These are phyloP conservation scores for Lasaia peninsularis DNA, from an alignment of 1,140 invertebrate genomes.

Conservation along the genomic window DNA sequence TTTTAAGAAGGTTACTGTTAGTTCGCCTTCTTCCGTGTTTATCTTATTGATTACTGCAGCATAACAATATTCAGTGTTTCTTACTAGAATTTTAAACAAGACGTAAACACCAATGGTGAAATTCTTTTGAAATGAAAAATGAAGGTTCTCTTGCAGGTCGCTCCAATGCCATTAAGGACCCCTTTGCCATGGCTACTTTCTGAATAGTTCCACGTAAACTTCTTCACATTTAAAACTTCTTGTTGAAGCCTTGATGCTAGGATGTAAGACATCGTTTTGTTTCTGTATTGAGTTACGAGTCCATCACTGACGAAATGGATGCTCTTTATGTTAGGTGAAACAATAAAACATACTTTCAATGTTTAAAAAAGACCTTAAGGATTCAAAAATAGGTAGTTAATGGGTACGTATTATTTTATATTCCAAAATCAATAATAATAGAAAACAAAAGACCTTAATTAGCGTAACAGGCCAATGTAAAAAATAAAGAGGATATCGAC, in stretches of 20 bases:
- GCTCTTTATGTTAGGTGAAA: constrained; percentile 15
- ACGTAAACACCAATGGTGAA: too few relatives aligned
- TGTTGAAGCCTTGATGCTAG: constrained; percentile 19
- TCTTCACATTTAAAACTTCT: constrained; percentile 25
- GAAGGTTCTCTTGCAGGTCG: too few relatives aligned
- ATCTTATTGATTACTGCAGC: constrained; percentile 26
- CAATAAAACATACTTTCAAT: neutral
- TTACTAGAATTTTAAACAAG: constrained; percentile 12
- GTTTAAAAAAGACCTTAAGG: constrained; percentile 18
- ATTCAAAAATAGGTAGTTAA: constrained; percentile 23
- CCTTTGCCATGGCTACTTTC: constrained; percentile 70
- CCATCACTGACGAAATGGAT: constrained; percentile 31
- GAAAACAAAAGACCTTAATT: too few relatives aligned
- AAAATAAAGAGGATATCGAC: too few relatives aligned
- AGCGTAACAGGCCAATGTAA: too few relatives aligned
- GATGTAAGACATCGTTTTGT: constrained; percentile 31
- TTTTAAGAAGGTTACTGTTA: constrained; percentile 29
- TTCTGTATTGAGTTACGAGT: constrained; percentile 15
- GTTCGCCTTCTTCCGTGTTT: constrained; percentile 24
- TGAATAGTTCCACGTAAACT: constrained; percentile 50
- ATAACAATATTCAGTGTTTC: constrained; percentile 6
- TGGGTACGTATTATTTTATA: constrained; percentile 24
- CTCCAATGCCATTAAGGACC: constrained; percentile 39
- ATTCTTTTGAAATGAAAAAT: too few relatives aligned
- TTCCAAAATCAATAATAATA: too few relatives aligned